Evolutionary conservation across 2,113 vertebrate species (phyloP).

Genomic region (Verasper variegatus): DNA sequence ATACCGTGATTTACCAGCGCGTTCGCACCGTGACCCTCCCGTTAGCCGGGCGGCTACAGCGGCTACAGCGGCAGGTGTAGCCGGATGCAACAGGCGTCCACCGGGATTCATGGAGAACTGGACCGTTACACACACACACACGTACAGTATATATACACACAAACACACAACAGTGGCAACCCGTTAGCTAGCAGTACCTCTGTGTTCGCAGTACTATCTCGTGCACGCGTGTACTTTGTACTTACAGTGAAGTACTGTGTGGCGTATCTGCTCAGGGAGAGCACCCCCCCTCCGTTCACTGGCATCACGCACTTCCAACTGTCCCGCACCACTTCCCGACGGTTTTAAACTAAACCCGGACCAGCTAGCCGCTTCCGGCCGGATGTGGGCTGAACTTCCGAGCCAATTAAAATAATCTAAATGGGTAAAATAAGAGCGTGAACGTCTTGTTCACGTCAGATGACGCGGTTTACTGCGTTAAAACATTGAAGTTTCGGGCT

Average conservation of each 20-base stretch:
- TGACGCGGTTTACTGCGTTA: neutral
- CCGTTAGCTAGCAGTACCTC: neutral
- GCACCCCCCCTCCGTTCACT: slow-evolving; percentile 70
- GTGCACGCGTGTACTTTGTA: neutral
- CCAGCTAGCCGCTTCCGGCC: neutral
- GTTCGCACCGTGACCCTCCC: no score
- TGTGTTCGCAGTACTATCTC: neutral
- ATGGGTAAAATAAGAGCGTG: neutral
- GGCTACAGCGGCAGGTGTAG: slow-evolving; percentile 62
- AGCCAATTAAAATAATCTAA: neutral
- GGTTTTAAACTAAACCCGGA: slow-evolving; percentile 1
- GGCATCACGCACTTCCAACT: slow-evolving; percentile 78
- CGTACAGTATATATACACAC: neutral
- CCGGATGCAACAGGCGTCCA: slow-evolving; percentile 63
- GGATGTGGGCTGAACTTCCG: neutral
- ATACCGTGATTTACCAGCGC: neutral
- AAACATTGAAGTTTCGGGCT: slow-evolving; percentile 20
- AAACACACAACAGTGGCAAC: no score
- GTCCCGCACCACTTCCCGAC: slow-evolving; percentile 19
- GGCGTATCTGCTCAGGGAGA: slow-evolving; percentile 69
- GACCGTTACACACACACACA: neutral
- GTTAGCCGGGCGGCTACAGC: neutral
- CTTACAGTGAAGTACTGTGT: slow-evolving; percentile 70
- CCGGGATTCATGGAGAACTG: slow-evolving; percentile 5
- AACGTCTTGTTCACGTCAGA: neutral